Base-by-base conservation (phyloP, 2,113 vertebrate genomes). In the crab-eating macaque (Macaca fascicularis) region DNA sequence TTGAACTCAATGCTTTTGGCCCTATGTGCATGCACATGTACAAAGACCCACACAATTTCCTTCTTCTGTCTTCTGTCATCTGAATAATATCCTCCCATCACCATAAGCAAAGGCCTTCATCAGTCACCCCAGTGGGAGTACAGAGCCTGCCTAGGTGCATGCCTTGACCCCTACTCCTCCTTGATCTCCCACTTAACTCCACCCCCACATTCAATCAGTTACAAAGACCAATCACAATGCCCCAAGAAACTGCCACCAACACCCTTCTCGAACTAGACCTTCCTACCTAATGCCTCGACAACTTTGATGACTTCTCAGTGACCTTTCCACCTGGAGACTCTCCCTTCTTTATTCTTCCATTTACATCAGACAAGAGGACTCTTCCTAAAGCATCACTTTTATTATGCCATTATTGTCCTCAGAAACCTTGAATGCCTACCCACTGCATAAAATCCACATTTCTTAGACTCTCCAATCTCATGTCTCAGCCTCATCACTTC, bases 51-150 rank as follows among this genome's bases (percentile, higher is more conserved):
- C 25, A 48, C 23, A 57, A 67, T 20, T 40, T 83, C 6, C 32
- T 86, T 76, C 30, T 76, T 84, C 30, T 48, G 20, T 89, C 64
- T 91, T 86, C 19, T 48, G 16, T 89, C 55, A 91, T 86, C 14
- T 27, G 9, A 38, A 55, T 40, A 79, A 50, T 43, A 84, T 38
- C 16, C 50, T 76, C 48, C 83, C 27, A 5, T 48, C 20, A 55
- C 2, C 52, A 38, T 30, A 52, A 38, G 20, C 38, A 43, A 82
- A 83, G 59, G 8, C 6, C 75, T 82, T 79, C 61, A 64, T 52
- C 5, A 38, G 27, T 23, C 78, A 74, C 35, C 12, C 19, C 72
- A 23, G 3, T 38, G 6, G 9, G 32, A 89, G 35, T 19, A 22
- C 1, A 17, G 48, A 38, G 8, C 0, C 8, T 48, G 11, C 12